Conservation (phyloP, 2,797 vertebrate species). For the Lacerta agilis region DNA sequence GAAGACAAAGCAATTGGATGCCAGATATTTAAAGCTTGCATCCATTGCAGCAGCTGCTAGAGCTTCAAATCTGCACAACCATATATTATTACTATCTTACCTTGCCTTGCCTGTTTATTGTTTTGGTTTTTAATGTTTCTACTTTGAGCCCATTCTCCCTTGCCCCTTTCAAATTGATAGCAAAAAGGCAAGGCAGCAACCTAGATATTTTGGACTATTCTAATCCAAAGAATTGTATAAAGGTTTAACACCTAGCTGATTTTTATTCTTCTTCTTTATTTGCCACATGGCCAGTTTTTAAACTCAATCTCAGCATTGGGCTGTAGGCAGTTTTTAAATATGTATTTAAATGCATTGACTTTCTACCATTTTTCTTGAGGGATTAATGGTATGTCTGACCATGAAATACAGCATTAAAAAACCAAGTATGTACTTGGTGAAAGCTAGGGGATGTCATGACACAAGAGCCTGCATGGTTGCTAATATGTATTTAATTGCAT, state of each 20-base stretch:
- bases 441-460: neutral
- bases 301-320: neutral
- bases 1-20: slow-evolving; percentile 48
- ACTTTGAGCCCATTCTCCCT: too few species aligned
- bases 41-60: slow-evolving; percentile 31
- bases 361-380: neutral
- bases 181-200: neutral
- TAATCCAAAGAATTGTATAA: neutral
- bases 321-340: neutral
- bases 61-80: slow-evolving; percentile 39
- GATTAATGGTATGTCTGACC: neutral
- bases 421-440: neutral
- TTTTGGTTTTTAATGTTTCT: neutral
- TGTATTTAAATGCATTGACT: neutral
- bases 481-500: neutral
- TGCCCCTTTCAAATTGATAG: neutral
- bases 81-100: slow-evolving; percentile 16
- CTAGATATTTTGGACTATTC: neutral
- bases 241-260: neutral
- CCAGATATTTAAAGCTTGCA: slow-evolving; percentile 52
- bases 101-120: neutral
- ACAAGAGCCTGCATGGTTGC: neutral
- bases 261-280: neutral
- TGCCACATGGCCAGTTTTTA: neutral
- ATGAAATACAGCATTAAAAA: neutral